Evolutionary conservation across 1,140 invertebrate species (phyloP).

Genomic region (Drosophila jambulina): DNA sequence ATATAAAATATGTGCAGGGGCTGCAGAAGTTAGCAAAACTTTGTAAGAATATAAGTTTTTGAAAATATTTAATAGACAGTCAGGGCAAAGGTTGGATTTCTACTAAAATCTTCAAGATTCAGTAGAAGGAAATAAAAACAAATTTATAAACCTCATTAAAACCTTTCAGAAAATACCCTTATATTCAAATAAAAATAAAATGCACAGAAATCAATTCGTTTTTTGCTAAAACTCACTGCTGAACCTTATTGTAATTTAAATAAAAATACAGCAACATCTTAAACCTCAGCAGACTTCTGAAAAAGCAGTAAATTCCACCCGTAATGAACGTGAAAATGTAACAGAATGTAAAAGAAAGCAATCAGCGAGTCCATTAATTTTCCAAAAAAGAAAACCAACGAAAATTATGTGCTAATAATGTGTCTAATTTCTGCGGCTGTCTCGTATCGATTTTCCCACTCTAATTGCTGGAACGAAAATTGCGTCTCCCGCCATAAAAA

Average conservation of each 20-base stretch:
- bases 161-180: not conserved
- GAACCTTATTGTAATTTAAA: not conserved
- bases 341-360: constrained; percentile 21
- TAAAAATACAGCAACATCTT: not conserved
- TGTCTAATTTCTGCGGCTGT: constrained; percentile 38
- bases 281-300: not conserved
- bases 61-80: not conserved
- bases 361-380: constrained; percentile 18
- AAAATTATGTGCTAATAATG: constrained; percentile 32
- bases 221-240: not conserved
- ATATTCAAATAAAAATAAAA: no score
- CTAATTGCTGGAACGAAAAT: constrained; percentile 38
- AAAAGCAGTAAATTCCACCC: not conserved
- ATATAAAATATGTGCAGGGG: not conserved
- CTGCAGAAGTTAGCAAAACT: not conserved
- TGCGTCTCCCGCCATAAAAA: constrained; percentile 18
- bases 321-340: constrained; percentile 21
- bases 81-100: not conserved
- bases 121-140: not conserved
- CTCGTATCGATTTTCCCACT: constrained; percentile 47
- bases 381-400: constrained; percentile 2
- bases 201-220: not conserved
- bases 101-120: not conserved
- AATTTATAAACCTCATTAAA: not conserved
- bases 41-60: not conserved